Evolutionary conservation across 1,140 invertebrate species (phyloP).

Genomic region (Megalopta genalis): DNA sequence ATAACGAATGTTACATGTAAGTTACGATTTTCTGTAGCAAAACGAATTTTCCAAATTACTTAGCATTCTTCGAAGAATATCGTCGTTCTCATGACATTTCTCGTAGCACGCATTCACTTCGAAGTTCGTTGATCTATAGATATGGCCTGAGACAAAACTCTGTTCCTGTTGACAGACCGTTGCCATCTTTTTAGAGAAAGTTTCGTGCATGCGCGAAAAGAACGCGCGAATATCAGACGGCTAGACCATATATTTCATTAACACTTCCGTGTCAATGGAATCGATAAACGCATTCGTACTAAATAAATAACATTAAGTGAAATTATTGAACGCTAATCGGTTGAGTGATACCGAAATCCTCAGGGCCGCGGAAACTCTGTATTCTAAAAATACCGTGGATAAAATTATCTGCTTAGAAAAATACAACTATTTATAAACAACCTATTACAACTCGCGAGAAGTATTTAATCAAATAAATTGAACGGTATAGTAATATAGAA

Average conservation of each 20-base stretch:
- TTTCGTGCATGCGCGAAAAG: slow-evolving; percentile 21
- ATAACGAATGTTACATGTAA: slow-evolving; percentile 10
- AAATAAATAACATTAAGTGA: background rate
- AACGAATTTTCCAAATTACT: slow-evolving; percentile 2
- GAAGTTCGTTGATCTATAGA: slow-evolving; percentile 30
- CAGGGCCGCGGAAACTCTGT: too few relatives aligned
- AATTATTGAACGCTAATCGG: background rate
- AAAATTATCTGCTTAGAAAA: too few relatives aligned
- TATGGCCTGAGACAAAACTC: slow-evolving; percentile 43
- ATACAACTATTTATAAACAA: too few relatives aligned
- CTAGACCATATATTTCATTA: too few relatives aligned
- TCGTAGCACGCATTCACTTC: slow-evolving; percentile 14
- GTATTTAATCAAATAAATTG: too few relatives aligned
- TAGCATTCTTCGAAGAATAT: slow-evolving; percentile 42
- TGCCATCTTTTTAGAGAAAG: slow-evolving; percentile 64
- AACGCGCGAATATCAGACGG: slow-evolving; percentile 31
- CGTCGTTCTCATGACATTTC: slow-evolving; percentile 13
- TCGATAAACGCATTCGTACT: background rate
- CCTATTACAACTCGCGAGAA: too few relatives aligned
- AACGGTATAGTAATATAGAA: too few relatives aligned
- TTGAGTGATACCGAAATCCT: background rate
- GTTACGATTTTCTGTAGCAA: slow-evolving; percentile 33
- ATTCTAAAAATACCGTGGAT: too few relatives aligned
- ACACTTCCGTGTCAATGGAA: background rate
- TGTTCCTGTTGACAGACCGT: slow-evolving; percentile 60